phyloP scores from a whole-genome alignment of 2,797 vertebrate species.

The Erithacus rubecula region DNA sequence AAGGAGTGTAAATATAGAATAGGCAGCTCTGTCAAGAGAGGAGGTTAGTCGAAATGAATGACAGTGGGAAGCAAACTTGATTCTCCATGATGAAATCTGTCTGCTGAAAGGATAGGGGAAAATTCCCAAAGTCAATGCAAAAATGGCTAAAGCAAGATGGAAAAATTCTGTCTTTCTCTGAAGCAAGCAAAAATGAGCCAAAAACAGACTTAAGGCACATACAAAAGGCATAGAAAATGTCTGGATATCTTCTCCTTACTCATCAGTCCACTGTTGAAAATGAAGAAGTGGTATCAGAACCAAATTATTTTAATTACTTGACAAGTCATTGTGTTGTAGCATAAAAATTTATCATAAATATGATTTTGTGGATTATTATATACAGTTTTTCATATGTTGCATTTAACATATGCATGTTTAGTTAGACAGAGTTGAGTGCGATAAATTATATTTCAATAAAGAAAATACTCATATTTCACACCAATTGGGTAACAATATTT shows the following conservation, averaged over 20 bases:
- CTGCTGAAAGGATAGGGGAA: not conserved
- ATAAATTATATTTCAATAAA: slow-evolving; percentile 66
- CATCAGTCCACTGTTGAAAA: not conserved
- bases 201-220: not conserved
- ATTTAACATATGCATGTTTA: not conserved
- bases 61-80: not conserved
- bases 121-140: not conserved
- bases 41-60: not conserved
- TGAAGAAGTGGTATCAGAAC: slow-evolving; percentile 52
- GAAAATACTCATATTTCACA: slow-evolving; percentile 64
- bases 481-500: slow-evolving; percentile 68
- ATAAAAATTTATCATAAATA: slow-evolving; percentile 10
- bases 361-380: not conserved
- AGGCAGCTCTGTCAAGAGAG: slow-evolving; percentile 1
- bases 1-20: slow-evolving; percentile 11
- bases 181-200: not conserved
- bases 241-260: not conserved
- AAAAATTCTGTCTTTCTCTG: not conserved
- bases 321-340: slow-evolving; percentile 14
- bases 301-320: slow-evolving; percentile 56
- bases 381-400: not conserved
- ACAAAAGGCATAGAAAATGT: not conserved
- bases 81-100: slow-evolving; percentile 2
- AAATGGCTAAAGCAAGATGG: not conserved
- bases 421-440: slow-evolving; percentile 32